Evolutionary conservation across 2,888 invertebrate species (phyloP).

Genomic region (Gibbula magus): DNA sequence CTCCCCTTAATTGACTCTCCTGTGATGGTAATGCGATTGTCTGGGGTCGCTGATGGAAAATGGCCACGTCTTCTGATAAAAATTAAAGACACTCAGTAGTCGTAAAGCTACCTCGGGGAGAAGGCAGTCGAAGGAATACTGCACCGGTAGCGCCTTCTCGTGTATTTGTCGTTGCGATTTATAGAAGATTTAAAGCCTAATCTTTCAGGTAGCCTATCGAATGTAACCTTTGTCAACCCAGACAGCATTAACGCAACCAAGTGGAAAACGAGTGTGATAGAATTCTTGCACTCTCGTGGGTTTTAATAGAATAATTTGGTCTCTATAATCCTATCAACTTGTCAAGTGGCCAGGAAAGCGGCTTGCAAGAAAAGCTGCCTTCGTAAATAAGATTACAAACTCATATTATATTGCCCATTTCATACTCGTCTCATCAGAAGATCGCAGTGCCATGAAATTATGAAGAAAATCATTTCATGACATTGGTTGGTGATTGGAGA

Average conservation of each 20-base stretch:
- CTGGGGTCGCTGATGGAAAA: constrained; percentile 20
- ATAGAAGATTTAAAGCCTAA: constrained; percentile 19
- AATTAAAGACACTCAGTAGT: constrained; percentile 4
- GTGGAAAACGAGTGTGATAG: constrained; percentile 21
- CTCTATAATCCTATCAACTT: constrained; percentile 26
- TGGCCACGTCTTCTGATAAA: constrained; percentile 12
- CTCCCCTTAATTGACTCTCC: constrained; percentile 21
- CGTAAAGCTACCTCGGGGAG: constrained; percentile 4
- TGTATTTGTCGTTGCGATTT: constrained; percentile 15
- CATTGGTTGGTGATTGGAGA: constrained; percentile 13
- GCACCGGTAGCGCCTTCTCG: neutral
- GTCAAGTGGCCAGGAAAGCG: constrained; percentile 14
- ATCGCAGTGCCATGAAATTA: constrained; percentile 27
- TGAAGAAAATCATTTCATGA: constrained; percentile 23
- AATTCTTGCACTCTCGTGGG: constrained; percentile 26
- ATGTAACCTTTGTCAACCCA: constrained; percentile 17
- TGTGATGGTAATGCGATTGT: constrained; percentile 22
- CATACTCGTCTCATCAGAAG: constrained; percentile 21
- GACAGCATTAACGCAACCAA: constrained; percentile 20
- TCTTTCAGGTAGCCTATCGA: constrained; percentile 19
- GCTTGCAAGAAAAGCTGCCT: constrained; percentile 24
- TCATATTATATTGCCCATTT: constrained; percentile 25
- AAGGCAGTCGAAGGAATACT: neutral
- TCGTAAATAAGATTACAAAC: constrained; percentile 29
- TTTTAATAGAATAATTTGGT: constrained; percentile 29